Conservation (phyloP, 2,888 invertebrate genomes). For the Eilema caniola region DNA sequence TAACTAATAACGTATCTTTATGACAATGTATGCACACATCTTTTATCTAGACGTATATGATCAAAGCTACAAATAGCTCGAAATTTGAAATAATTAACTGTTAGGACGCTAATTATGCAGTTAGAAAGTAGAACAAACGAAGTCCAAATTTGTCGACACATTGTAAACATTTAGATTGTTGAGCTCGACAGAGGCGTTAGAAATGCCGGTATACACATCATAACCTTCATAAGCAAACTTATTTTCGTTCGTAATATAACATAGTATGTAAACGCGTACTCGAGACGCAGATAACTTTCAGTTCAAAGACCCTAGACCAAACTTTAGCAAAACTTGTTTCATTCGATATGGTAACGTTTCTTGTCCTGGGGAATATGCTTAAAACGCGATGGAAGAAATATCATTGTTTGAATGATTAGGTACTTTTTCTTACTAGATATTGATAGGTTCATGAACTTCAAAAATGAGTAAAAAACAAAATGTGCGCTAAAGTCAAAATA, state of each 20-base stretch:
- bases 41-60: conserved; percentile 29
- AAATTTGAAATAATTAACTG: conserved; percentile 25
- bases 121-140: conserved; percentile 41
- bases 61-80: conserved; percentile 26
- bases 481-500: too few relatives aligned
- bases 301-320: conserved; percentile 50
- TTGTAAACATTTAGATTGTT: conserved; percentile 42
- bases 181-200: conserved; percentile 18
- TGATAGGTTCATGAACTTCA: too few relatives aligned
- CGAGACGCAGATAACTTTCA: conserved; percentile 19
- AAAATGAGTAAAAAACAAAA: too few relatives aligned
- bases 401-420: not conserved
- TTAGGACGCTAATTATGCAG: conserved; percentile 26
- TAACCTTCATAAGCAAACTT: conserved; percentile 35
- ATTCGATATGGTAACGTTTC: conserved; percentile 42
- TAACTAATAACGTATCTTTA: not conserved
- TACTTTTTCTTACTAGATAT: not conserved
- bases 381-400: not conserved
- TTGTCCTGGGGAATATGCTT: not conserved
- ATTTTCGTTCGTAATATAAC: not conserved
- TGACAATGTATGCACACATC: not conserved
- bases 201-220: conserved; percentile 43
- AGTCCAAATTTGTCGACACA: conserved; percentile 49
- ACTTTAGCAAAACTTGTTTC: conserved; percentile 44
- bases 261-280: conserved; percentile 22